Conservation (phyloP, 2,113 vertebrate genomes). For the Seriola rivoliana region DNA sequence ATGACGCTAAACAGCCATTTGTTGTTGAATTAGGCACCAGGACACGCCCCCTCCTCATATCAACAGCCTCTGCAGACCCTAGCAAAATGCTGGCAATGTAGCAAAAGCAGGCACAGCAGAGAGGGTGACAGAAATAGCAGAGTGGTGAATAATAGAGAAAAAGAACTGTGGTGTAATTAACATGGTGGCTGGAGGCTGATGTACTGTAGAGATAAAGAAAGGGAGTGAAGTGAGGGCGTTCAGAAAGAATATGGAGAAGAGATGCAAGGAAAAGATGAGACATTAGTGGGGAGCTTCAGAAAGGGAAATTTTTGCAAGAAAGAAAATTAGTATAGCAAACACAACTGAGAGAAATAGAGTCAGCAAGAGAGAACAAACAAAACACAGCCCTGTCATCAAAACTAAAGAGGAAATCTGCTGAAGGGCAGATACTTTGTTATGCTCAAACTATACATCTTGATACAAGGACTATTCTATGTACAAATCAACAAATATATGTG, state of each 20-base stretch:
- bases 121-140: conserved; percentile 80
- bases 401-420: conserved; percentile 14
- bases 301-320: not conserved
- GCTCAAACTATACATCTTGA: conserved; percentile 1
- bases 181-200: conserved; percentile 69
- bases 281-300: not conserved
- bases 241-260: conserved; percentile 45
- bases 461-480: not conserved
- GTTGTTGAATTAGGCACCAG: conserved; percentile 71
- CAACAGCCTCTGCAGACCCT: conserved; percentile 65
- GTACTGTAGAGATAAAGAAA: conserved; percentile 54
- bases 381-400: conserved; percentile 1
- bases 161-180: conserved; percentile 77
- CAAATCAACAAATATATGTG: conserved; percentile 13
- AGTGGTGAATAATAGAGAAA: conserved; percentile 77
- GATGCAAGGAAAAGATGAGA: conserved; percentile 17
- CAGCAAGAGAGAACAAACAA: conserved; percentile 6
- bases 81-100: conserved; percentile 57
- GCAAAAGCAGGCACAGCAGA: conserved; percentile 54
- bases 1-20: conserved; percentile 76
- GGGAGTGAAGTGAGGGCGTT: conserved; percentile 25
- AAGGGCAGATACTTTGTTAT: not conserved
- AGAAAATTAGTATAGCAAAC: not conserved
- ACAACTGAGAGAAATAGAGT: not conserved
- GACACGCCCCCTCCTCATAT: conserved; percentile 62